Conservation (phyloP, 2,888 invertebrate species). For the Orthosia incerta region DNA sequence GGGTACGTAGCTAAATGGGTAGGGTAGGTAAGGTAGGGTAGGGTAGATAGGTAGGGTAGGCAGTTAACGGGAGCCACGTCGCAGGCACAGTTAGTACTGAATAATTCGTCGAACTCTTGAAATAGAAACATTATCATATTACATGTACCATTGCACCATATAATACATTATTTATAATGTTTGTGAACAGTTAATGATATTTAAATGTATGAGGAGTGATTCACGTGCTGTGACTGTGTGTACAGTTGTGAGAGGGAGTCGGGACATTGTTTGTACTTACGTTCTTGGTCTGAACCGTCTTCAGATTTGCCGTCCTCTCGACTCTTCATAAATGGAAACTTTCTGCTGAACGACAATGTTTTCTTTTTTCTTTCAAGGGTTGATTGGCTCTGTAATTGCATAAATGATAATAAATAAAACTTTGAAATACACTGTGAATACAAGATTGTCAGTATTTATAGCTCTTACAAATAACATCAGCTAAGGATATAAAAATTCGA, state of each 20-base stretch:
- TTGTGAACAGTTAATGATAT: constrained; percentile 60
- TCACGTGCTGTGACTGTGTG: constrained; percentile 54
- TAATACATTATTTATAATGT: constrained; percentile 70
- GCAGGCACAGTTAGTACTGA: constrained; percentile 3
- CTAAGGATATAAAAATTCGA: constrained; percentile 6
- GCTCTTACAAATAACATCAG: background rate
- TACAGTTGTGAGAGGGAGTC: constrained; percentile 36
- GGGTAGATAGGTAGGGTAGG: too few relatives aligned
- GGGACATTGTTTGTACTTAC: constrained; percentile 92
- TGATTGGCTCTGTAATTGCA: constrained; percentile 93
- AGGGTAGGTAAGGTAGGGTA: too few relatives aligned
- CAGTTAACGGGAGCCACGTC: too few relatives aligned
- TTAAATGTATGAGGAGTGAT: constrained; percentile 55
- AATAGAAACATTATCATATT: constrained; percentile 57
- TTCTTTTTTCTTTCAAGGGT: constrained; percentile 99
- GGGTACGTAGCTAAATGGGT: too few relatives aligned
- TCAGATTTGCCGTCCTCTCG: constrained; percentile 98
- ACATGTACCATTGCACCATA: constrained; percentile 65
- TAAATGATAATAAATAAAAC: background rate
- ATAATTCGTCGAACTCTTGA: constrained; percentile 44
- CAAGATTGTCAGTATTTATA: constrained; percentile 9
- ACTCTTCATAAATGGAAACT: constrained; percentile 99
- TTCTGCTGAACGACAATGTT: constrained; percentile 99
- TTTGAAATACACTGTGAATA: constrained; percentile 11
- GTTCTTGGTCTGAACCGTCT: constrained; percentile 99